A percentile compares a stretch with the other conserved stretches of the same genome.
These are phyloP conservation scores for Chamaea fasciata DNA, from an alignment of 2,113 vertebrate species.

Conservation along the genomic window DNA sequence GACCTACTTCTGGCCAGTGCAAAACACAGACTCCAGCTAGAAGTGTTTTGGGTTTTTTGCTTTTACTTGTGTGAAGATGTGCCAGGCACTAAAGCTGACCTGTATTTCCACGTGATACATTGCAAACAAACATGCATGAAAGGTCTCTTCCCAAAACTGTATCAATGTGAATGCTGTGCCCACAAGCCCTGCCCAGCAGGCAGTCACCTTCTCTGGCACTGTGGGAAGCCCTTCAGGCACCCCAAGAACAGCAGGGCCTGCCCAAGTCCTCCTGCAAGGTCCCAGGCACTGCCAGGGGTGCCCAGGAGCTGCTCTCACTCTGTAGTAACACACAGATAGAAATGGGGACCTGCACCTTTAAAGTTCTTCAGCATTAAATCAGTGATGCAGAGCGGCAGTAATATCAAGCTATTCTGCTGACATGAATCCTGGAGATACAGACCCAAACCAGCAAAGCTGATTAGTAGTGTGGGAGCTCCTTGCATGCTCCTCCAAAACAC, in stretches of 20 bases:
- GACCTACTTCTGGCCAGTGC: neutral
- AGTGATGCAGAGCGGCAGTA: slow-evolving; percentile 45
- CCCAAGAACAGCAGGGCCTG: neutral
- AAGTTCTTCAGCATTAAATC: slow-evolving; percentile 30
- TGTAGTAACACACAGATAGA: neutral
- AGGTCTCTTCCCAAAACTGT: neutral
- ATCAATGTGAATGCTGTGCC: neutral
- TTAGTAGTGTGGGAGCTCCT: slow-evolving; percentile 65
- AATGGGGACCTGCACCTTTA: slow-evolving; percentile 40
- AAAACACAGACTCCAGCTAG: neutral
- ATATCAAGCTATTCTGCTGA: slow-evolving; percentile 52
- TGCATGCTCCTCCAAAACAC: slow-evolving; percentile 53
- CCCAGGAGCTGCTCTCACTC: neutral
- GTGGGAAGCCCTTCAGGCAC: neutral
- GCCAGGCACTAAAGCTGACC: neutral
- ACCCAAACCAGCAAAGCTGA: slow-evolving; percentile 61
- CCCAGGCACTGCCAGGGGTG: neutral
- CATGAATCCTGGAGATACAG: slow-evolving; percentile 43
- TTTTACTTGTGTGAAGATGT: neutral
- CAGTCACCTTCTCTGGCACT: neutral
- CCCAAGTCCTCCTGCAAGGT: neutral
- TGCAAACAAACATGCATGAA: neutral
- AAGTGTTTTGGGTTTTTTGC: neutral
- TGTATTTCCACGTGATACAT: neutral
- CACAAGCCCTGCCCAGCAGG: neutral